These are phyloP conservation scores for Semnornis frantzii DNA, from an alignment of 2,113 vertebrate genomes.

Conservation along the genomic window DNA sequence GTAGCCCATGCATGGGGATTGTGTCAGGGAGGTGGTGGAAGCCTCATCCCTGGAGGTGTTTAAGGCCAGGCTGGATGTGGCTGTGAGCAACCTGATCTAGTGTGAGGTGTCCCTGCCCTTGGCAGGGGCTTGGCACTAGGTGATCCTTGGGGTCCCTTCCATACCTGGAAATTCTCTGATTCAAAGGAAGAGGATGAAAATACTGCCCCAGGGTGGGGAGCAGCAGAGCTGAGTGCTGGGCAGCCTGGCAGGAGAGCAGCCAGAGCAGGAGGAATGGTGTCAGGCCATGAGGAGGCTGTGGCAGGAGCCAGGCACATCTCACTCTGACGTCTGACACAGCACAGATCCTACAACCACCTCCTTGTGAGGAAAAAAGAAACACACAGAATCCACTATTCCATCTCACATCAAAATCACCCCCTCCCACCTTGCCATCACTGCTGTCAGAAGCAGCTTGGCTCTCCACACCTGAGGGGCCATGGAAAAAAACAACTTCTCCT, in stretches of 20 bases:
- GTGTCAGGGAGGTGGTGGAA: too few relatives aligned
- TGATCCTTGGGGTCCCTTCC: too few relatives aligned
- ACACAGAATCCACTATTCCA: neutral
- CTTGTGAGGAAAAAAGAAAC: neutral
- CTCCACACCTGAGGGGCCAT: neutral
- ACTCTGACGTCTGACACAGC: neutral
- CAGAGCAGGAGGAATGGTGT: neutral
- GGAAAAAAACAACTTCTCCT: slow-evolving; percentile 29
- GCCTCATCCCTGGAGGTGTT: too few relatives aligned
- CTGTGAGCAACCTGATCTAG: too few relatives aligned
- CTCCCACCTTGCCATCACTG: slow-evolving; percentile 30
- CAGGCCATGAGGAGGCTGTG: neutral
- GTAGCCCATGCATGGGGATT: too few relatives aligned
- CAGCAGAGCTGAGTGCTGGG: neutral
- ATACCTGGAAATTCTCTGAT: too few relatives aligned
- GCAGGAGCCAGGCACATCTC: neutral
- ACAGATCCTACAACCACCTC: neutral
- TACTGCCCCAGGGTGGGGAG: neutral
- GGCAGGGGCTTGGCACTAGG: too few relatives aligned
- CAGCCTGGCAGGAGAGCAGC: neutral
- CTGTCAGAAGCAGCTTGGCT: slow-evolving; percentile 50
- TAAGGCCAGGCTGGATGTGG: too few relatives aligned
- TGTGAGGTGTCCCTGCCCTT: too few relatives aligned
- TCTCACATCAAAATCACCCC: slow-evolving; percentile 29
- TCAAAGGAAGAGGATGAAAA: neutral